Conservation (phyloP, 2,797 vertebrate genomes). For the Acomys russatus region DNA sequence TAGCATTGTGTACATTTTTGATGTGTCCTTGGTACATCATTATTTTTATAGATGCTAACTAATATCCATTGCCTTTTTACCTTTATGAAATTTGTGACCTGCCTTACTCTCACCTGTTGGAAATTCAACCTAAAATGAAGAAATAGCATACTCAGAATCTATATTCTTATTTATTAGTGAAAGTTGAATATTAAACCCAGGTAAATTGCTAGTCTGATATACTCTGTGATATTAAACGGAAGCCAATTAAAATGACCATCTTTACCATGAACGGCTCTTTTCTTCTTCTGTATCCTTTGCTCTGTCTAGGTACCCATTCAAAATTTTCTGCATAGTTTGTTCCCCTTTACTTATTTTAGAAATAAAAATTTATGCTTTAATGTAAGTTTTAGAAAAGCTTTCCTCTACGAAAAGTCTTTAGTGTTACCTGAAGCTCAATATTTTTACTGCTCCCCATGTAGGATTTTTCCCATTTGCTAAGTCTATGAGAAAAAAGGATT, state of each 20-base stretch:
- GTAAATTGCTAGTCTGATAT: not conserved
- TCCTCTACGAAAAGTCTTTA: not conserved
- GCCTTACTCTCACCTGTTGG: not conserved
- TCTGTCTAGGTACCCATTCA: not conserved
- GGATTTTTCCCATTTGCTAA: not conserved
- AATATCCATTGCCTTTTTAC: not conserved
- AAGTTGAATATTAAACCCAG: not conserved
- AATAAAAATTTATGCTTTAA: not conserved
- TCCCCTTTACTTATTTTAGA: not conserved
- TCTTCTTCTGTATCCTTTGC: not conserved
- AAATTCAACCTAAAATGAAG: not conserved
- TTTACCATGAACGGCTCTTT: not conserved
- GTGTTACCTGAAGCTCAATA: not conserved
- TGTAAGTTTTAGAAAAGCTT: not conserved
- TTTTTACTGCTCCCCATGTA: not conserved
- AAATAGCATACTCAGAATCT: not conserved
- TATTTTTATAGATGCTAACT: not conserved
- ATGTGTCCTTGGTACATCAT: not conserved
- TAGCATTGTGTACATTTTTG: not conserved
- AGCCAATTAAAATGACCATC: not conserved
- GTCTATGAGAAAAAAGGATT: not conserved
- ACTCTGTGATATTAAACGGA: not conserved
- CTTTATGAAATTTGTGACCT: not conserved
- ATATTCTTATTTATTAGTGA: not conserved
- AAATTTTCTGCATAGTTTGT: not conserved